A percentile compares a stretch with the other conserved stretches of the same genome.
Conservation (phyloP, 2,113 vertebrate species). For the Myrmophylax atrothorax region DNA sequence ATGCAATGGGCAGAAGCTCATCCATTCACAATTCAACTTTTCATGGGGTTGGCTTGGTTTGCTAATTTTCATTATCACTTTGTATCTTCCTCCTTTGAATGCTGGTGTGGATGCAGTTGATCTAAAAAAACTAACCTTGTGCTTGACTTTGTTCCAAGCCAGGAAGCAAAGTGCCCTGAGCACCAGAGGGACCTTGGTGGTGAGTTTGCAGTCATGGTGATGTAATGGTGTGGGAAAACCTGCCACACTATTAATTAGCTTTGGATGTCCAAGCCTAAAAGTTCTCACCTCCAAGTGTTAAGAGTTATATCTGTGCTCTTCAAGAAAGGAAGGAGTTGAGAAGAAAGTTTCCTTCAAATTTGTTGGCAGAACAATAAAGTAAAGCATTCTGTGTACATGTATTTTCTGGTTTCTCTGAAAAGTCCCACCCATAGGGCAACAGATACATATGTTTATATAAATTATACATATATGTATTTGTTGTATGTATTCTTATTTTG, state of each 20-base stretch:
- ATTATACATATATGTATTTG: background rate
- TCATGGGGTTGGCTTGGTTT: background rate
- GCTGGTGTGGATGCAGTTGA: background rate
- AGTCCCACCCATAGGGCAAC: background rate
- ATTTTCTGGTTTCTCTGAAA: background rate
- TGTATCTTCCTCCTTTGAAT: background rate
- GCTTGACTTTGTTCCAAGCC: slow-evolving; percentile 1
- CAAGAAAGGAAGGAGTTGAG: background rate
- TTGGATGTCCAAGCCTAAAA: background rate
- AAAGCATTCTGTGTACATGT: background rate
- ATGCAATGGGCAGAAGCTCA: background rate
- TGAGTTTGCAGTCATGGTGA: background rate
- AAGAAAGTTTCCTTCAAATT: background rate
- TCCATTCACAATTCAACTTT: background rate
- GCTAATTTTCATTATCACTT: background rate
- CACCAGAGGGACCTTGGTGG: background rate
- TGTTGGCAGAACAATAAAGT: background rate
- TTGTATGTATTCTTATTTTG: background rate
- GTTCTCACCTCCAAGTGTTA: background rate
- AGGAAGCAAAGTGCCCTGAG: background rate
- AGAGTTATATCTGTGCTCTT: background rate
- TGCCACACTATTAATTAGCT: background rate
- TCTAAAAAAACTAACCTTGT: background rate
- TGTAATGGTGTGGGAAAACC: background rate
- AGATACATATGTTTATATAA: background rate